A percentile compares a stretch with the other conserved stretches of the same genome.
Evolutionary conservation across 2,797 vertebrate genomes (phyloP).

Genomic region (Pipistrellus kuhlii): DNA sequence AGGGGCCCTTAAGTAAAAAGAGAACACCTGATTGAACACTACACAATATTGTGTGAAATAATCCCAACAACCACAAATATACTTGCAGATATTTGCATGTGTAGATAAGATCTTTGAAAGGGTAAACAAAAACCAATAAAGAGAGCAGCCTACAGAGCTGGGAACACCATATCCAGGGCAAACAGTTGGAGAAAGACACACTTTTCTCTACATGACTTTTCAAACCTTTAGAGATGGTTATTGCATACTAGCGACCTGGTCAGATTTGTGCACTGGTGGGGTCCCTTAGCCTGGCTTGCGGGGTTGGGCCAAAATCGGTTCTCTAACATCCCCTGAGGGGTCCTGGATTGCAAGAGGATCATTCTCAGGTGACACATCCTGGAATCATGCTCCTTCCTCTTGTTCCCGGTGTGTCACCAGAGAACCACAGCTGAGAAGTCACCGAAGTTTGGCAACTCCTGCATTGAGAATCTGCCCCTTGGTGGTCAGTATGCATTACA

Average conservation of each 20-base stretch:
- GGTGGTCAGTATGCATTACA: no score
- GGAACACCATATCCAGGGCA: neutral
- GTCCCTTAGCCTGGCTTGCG: no score
- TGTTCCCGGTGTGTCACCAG: no score
- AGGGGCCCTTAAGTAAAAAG: slow-evolving; percentile 15
- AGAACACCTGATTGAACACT: neutral
- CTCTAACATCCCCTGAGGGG: no score
- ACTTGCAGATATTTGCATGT: slow-evolving; percentile 1
- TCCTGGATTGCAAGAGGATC: no score
- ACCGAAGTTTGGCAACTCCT: no score
- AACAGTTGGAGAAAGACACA: neutral
- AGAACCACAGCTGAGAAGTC: no score
- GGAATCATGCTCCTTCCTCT: no score
- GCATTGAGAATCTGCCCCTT: no score
- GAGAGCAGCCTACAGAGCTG: neutral
- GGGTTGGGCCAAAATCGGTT: no score
- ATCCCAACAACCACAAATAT: neutral
- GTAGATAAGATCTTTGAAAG: neutral
- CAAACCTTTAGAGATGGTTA: neutral
- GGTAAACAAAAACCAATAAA: neutral
- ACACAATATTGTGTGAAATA: neutral
- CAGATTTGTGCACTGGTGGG: no score
- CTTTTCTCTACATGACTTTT: neutral
- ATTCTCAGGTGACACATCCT: no score
- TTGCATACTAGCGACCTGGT: neutral